A percentile compares a stretch with the other conserved stretches of the same genome.
Conservation (phyloP, 2,113 vertebrate species). For the Muscicapa adusta region DNA sequence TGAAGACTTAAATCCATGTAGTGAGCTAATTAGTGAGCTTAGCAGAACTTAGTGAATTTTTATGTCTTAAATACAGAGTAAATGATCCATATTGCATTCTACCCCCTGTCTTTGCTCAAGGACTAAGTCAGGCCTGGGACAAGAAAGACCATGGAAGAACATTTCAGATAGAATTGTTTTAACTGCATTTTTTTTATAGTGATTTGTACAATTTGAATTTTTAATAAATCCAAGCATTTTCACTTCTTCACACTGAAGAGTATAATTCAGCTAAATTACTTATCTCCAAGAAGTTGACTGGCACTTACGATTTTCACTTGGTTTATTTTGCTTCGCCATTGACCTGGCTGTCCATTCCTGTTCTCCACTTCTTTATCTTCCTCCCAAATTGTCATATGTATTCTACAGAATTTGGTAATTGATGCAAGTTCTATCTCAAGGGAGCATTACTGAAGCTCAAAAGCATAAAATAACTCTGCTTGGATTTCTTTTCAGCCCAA, state of each 20-base stretch:
- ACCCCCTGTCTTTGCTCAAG: not conserved
- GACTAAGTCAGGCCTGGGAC: not conserved
- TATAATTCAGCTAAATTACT: not conserved
- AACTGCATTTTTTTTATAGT: not conserved
- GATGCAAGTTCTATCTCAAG: not conserved
- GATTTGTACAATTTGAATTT: not conserved
- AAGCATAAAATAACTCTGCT: not conserved
- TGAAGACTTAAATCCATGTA: not conserved
- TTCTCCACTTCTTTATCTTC: not conserved
- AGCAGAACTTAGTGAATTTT: not conserved
- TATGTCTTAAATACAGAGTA: not conserved
- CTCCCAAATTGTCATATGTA: not conserved
- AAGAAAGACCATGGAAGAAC: not conserved
- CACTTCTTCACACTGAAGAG: not conserved
- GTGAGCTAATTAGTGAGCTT: not conserved
- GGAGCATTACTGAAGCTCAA: not conserved
- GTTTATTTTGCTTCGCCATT: not conserved
- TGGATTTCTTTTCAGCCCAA: conserved; percentile 75
- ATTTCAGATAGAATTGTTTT: not conserved
- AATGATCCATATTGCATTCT: not conserved
- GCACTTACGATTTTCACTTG: not conserved
- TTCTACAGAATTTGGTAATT: not conserved
- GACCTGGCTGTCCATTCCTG: not conserved
- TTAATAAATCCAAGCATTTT: not conserved
- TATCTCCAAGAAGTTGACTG: not conserved